Percentiles rank a stretch among this genome's conserved stretches.
These are phyloP conservation scores for Peromyscus melanophrys DNA, from an alignment of 2,797 vertebrate genomes.

Conservation along the genomic window DNA sequence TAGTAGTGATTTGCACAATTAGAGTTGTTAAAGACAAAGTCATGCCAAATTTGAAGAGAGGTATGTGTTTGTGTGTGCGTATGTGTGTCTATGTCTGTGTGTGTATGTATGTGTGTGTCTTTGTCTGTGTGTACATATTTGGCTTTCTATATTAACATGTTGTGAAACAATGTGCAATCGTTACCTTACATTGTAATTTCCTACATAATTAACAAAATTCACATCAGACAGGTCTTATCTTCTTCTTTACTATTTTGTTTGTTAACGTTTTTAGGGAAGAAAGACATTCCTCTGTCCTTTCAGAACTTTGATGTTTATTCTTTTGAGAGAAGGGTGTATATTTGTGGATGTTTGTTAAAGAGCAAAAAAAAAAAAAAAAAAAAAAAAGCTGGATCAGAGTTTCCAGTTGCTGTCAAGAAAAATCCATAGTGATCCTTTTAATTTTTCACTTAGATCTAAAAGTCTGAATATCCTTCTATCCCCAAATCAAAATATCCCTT, in stretches of 20 bases:
- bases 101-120: background rate
- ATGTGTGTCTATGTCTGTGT: background rate
- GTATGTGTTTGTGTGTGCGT: background rate
- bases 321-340: background rate
- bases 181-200: constrained; percentile 46
- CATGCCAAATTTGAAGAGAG: constrained; percentile 66
- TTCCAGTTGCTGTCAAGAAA: constrained; percentile 43
- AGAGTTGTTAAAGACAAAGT: constrained; percentile 58
- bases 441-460: constrained; percentile 71
- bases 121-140: background rate
- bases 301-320: constrained; percentile 63
- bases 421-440: constrained; percentile 53
- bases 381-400: constrained; percentile 40
- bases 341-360: background rate
- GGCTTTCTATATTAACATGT: background rate
- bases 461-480: constrained; percentile 52
- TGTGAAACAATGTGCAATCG: background rate
- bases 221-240: constrained; percentile 43
- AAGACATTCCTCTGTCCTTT: constrained; percentile 21
- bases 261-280: background rate
- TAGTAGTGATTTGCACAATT: constrained; percentile 57
- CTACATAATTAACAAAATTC: constrained; percentile 80
- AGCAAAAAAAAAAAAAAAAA: constrained; percentile 42
- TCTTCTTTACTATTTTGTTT: constrained; percentile 70
- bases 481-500: constrained; percentile 65